phyloP scores from a whole-genome alignment of 2,888 invertebrate genomes.

The Erebia aethiops region DNA sequence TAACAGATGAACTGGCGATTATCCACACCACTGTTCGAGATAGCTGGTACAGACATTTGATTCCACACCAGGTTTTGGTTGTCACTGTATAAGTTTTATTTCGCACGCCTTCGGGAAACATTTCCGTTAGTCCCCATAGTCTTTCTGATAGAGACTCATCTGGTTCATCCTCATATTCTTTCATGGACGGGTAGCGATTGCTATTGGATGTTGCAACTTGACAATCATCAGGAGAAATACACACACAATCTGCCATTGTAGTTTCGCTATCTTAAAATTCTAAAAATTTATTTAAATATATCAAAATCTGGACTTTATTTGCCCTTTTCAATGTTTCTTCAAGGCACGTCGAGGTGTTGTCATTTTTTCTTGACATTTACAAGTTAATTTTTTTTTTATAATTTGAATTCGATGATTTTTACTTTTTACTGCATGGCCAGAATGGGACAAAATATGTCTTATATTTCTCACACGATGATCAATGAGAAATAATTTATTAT shows the following conservation, averaged over 20 bases:
- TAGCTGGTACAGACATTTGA: slow-evolving; percentile 88
- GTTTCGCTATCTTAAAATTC: neutral
- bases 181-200: slow-evolving; percentile 56
- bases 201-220: slow-evolving; percentile 46
- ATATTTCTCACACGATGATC: too few relatives aligned
- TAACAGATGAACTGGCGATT: slow-evolving; percentile 95
- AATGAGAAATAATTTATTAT: neutral
- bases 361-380: neutral
- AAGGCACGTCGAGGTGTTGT: neutral
- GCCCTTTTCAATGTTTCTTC: neutral
- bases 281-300: neutral
- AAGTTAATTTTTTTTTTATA: neutral
- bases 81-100: slow-evolving; percentile 84
- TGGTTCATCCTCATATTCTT: slow-evolving; percentile 86
- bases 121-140: slow-evolving; percentile 95
- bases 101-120: slow-evolving; percentile 95
- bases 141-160: slow-evolving; percentile 95
- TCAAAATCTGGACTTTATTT: neutral
- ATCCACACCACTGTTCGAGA: slow-evolving; percentile 95
- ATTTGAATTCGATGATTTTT: neutral
- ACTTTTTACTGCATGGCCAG: neutral
- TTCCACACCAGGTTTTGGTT: slow-evolving; percentile 82
- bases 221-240: slow-evolving; percentile 6
- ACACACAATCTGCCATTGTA: slow-evolving; percentile 5
- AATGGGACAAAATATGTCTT: too few relatives aligned